Percentiles rank a stretch among this genome's conserved stretches.
These are phyloP conservation scores for Drosophila meridionalis DNA, from an alignment of 2,888 invertebrate genomes.

Conservation along the genomic window DNA sequence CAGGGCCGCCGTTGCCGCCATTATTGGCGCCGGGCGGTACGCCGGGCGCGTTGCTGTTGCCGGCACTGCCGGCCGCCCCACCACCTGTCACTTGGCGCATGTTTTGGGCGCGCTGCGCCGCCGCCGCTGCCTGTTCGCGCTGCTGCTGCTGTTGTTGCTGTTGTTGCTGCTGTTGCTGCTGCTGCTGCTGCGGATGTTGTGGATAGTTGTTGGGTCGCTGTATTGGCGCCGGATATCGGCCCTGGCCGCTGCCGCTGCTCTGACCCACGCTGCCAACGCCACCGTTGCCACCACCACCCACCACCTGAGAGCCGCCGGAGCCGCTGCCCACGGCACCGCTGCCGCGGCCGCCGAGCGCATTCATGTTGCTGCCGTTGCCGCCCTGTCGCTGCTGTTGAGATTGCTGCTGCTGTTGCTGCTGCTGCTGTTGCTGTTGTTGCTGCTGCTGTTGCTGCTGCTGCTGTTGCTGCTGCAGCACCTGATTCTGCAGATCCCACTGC, in stretches of 20 bases:
- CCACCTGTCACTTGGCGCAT: slow-evolving; percentile 77
- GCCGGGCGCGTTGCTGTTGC: slow-evolving; percentile 63
- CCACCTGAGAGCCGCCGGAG: slow-evolving; percentile 60
- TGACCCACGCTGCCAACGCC: slow-evolving; percentile 76
- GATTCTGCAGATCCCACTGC: slow-evolving; percentile 84
- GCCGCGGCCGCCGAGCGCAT: slow-evolving; percentile 68
- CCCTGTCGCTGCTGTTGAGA: slow-evolving; percentile 63
- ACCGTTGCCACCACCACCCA: slow-evolving; percentile 59
- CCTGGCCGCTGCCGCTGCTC: slow-evolving; percentile 77
- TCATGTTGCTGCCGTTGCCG: slow-evolving; percentile 62
- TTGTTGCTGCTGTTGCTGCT: slow-evolving; percentile 73
- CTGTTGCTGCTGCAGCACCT: slow-evolving; percentile 85
- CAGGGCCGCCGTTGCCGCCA: slow-evolving; percentile 71
- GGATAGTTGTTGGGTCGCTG: slow-evolving; percentile 85
- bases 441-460: slow-evolving; percentile 80
- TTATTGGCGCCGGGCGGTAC: slow-evolving; percentile 58
- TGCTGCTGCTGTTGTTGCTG: slow-evolving; percentile 73
- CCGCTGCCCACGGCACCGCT: slow-evolving; percentile 64
- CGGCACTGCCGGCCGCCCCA: slow-evolving; percentile 63
- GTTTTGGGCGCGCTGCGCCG: slow-evolving; percentile 72
- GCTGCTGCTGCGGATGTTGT: slow-evolving; percentile 82
- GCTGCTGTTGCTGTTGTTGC: slow-evolving; percentile 57
- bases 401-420: slow-evolving; percentile 24
- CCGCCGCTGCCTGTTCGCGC: slow-evolving; percentile 55
- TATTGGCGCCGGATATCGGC: slow-evolving; percentile 84